Evolutionary conservation across 2,113 vertebrate genomes (phyloP), one percentile per base, ranked within the genome.

Genomic region (Xyliphius kryptos): DNA sequence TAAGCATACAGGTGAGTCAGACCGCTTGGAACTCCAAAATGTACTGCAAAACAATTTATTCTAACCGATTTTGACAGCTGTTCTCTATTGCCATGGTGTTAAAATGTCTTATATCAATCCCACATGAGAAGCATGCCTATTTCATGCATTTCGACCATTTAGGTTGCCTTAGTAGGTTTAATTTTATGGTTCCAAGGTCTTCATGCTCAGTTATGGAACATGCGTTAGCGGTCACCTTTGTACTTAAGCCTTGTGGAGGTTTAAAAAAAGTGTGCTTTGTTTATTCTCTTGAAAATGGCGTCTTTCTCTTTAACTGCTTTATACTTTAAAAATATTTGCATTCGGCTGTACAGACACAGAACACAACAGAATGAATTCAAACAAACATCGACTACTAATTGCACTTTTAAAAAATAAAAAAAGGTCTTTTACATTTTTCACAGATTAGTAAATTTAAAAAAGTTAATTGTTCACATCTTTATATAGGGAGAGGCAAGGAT

Each of bases 311-410:
- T 63, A 41, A 32, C 26, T 32, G 66, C 17, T 1, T 82, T 68
- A 61, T 57, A 55, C 46, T 81, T 76, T 37, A 82, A 82, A 81
- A 86, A 81, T 77, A 80, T 73, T 65, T 77, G n/a, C 22, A 66
- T 69, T 78, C 77, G 75, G 74, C 75, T 73, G 70, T 71, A 79
- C 70, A 81, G 73, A 85, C 76, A 80, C 58, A 65, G 76, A 77
- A 80, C 56, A 76, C 73, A 70, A 81, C 76, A 81, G 75, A 75
- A 81, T 84, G 75, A 83, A 75, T 77, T 83, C 76, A 70, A 69
- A 83, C 76, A 70, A 69, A 83, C 81, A 80, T 79, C 72, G 78
- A 77, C 74, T 81, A 77, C 79, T 88, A 89, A 89, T 88, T 89
- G 87, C 87, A 88, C 86, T 89, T 86, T 79, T 73, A 56, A 75